Conservation (phyloP, 2,888 invertebrate genomes). For the Pandemis cinnamomeana region DNA sequence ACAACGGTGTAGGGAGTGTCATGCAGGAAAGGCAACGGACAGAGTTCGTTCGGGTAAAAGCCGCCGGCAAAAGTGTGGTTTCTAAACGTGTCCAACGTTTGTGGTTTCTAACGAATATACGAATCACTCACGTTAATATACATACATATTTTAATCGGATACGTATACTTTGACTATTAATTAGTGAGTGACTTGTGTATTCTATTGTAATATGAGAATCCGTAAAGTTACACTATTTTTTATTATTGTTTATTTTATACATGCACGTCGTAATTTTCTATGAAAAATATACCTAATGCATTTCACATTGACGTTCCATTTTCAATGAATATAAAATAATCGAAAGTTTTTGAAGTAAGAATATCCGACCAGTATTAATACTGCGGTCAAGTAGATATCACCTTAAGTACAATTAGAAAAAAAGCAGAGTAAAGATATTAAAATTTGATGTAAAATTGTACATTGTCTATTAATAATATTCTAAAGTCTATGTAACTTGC, state of each 20-base stretch:
- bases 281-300: neutral
- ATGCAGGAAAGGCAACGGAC: neutral
- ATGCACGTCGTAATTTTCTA: neutral
- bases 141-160: too few species aligned
- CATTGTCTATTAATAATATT: neutral
- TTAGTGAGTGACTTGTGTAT: too few species aligned
- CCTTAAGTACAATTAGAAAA: constrained; percentile 3
- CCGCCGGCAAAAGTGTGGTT: neutral
- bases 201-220: too few species aligned
- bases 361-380: constrained; percentile 2
- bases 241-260: neutral
- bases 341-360: neutral
- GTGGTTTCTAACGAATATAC: neutral
- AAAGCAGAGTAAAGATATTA: neutral
- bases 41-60: neutral
- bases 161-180: too few species aligned
- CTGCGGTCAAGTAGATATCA: neutral
- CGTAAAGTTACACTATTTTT: neutral
- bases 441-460: neutral
- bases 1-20: neutral
- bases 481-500: neutral
- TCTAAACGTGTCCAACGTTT: neutral
- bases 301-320: neutral
- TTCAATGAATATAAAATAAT: neutral
- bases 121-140: too few species aligned